Base-by-base conservation (phyloP, 2,797 vertebrate species). In the Thamnophis elegans region DNA sequence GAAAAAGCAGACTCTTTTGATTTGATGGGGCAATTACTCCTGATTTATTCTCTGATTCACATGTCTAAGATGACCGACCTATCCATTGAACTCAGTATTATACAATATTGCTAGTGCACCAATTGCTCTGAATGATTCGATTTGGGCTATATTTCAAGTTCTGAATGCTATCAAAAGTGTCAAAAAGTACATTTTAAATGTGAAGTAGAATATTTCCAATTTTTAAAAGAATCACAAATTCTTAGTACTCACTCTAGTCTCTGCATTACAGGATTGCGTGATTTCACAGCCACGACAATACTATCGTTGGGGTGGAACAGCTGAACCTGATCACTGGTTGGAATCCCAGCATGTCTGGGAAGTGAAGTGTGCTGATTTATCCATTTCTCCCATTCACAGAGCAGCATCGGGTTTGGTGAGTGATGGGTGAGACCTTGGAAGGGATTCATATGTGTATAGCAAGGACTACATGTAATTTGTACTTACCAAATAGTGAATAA, bases 281-380 rank as follows among this genome's bases (percentile, higher is more conserved):
- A 95, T 99, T 92, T 96, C 97, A 0, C 96, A 97, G 47, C 98
- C 98, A 0, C 98, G 98, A 0, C 96, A 98, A 25, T 99, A 99
- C 42, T 99, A 99, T 95, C 98, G 98, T 8, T 95, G 97, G 4
- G 99, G 98, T 47, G 98, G 97, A 2, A 98, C 98, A 0, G 95
- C 97, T 0, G 98, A 98, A 95, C 98, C 98, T 0, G 98, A 99
- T 90, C 97, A 98, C 92, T 99, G 99, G 99, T 96, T 99, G 89
- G 98, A 99, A 3, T 98, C 98, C 1, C 96, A 98, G 4, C 97
- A 98, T 47, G 98, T 99, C 9, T 99, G 98, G 99, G 99, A 99
- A 94, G 98, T 99, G 94, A 99, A 99, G 96, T 99, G 98, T 0
- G 98, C 98, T 0, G 99, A 99, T 94, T 98, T 99, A 51, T 99